Evolutionary conservation across 2,113 vertebrate genomes (phyloP).

Genomic region (Capreolus pygargus): DNA sequence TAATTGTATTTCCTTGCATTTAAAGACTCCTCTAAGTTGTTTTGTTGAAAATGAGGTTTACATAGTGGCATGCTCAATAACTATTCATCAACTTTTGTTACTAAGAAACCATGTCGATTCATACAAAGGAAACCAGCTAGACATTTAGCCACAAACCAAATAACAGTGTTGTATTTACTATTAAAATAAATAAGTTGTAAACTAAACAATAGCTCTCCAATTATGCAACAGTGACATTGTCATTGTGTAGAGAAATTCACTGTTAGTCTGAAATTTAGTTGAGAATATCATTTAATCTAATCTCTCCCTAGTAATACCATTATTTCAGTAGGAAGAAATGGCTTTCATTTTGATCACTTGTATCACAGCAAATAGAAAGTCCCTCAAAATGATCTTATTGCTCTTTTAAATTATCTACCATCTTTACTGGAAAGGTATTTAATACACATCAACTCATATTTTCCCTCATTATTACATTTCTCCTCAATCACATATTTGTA

Average conservation of each 20-base stretch:
- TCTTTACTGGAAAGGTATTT: background rate
- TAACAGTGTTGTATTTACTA: background rate
- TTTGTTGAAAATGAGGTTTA: conserved; percentile 24
- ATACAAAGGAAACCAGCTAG: background rate
- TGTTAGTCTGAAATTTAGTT: background rate
- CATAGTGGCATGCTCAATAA: background rate
- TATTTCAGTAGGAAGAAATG: background rate
- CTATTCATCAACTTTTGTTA: background rate
- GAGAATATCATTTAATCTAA: background rate
- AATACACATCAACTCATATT: background rate
- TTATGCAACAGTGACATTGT: background rate
- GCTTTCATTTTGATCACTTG: background rate
- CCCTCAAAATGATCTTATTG: background rate
- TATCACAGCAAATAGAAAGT: background rate
- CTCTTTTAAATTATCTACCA: background rate
- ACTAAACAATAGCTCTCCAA: background rate
- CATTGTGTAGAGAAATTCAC: background rate
- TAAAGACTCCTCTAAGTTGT: background rate
- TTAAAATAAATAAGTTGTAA: conserved; percentile 35
- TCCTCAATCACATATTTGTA: background rate
- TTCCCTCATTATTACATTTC: background rate
- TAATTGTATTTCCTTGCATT: background rate
- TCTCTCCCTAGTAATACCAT: background rate
- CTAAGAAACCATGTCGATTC: background rate
- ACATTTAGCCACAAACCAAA: background rate